Evolutionary conservation across 2,113 vertebrate genomes (phyloP).

Genomic region (Cephalopterus ornatus): DNA sequence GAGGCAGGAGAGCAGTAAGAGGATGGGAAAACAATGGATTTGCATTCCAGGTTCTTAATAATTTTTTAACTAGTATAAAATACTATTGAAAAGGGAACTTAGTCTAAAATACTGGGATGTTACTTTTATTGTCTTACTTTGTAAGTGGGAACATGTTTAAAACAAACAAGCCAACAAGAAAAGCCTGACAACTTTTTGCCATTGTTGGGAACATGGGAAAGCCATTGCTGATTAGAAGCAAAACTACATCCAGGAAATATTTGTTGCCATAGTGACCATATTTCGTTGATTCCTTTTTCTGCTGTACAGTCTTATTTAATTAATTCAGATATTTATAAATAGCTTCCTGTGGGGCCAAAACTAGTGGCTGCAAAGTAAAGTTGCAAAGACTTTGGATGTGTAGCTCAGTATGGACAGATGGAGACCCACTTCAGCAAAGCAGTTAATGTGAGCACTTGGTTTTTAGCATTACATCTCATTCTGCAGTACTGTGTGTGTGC

Average conservation of each 20-base stretch:
- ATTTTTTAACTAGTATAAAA: neutral
- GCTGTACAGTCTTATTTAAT: constrained; percentile 66
- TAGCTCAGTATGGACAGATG: neutral
- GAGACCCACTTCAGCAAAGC: neutral
- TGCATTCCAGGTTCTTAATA: neutral
- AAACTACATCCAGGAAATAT: constrained; percentile 59
- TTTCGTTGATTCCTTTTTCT: constrained; percentile 10
- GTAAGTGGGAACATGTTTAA: neutral
- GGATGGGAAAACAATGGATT: neutral
- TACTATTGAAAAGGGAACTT: neutral
- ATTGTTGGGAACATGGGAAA: neutral
- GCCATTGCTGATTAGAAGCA: neutral
- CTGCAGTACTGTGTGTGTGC: neutral
- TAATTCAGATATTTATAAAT: constrained; percentile 72
- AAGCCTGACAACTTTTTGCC: neutral
- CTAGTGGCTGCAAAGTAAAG: constrained; percentile 37
- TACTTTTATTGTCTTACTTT: neutral
- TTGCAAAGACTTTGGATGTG: neutral
- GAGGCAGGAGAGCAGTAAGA: neutral
- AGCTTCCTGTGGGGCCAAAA: constrained; percentile 36
- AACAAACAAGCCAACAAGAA: neutral
- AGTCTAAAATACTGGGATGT: neutral
- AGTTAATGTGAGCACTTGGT: neutral
- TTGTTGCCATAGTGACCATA: constrained; percentile 69
- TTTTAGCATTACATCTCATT: neutral